These are phyloP conservation scores for Ormyrus labotus DNA, from an alignment of 2,888 invertebrate species.

Conservation along the genomic window DNA sequence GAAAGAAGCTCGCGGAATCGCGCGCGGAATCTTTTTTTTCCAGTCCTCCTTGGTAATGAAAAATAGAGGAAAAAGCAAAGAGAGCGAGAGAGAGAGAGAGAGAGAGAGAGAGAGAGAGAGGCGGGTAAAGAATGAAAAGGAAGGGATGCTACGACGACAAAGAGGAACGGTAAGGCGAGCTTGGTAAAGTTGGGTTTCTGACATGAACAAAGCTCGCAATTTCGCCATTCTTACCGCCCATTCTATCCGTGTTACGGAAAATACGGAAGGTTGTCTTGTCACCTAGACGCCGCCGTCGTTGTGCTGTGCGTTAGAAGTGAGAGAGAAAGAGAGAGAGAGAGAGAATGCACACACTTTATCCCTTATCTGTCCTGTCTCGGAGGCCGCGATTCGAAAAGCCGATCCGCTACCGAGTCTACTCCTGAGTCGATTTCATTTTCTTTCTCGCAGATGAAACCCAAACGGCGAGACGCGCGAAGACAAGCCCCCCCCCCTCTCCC, in stretches of 20 bases:
- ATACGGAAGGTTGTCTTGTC: slow-evolving; percentile 65
- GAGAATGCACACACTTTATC: slow-evolving; percentile 46
- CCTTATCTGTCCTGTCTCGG: slow-evolving; percentile 50
- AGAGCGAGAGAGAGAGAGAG: slow-evolving; percentile 47
- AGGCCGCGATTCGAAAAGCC: slow-evolving; percentile 56
- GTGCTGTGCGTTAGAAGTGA: slow-evolving; percentile 5
- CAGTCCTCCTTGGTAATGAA: slow-evolving; percentile 42
- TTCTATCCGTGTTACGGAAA: slow-evolving; percentile 64
- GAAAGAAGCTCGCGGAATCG: slow-evolving; percentile 14
- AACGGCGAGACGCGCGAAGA: background rate
- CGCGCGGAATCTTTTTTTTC: slow-evolving; percentile 20
- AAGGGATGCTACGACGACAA: slow-evolving; percentile 50
- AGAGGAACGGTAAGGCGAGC: slow-evolving; percentile 46
- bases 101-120: slow-evolving; percentile 51
- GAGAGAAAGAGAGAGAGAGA: background rate
- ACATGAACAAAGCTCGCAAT: slow-evolving; percentile 72
- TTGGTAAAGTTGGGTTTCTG: slow-evolving; percentile 62
- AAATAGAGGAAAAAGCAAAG: slow-evolving; percentile 49
- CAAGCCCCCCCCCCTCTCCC: no score
- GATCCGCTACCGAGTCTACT: slow-evolving; percentile 38
- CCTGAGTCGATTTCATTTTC: slow-evolving; percentile 26
- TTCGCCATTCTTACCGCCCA: slow-evolving; percentile 65
- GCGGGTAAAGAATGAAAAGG: slow-evolving; percentile 45
- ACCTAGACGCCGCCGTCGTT: slow-evolving; percentile 50
- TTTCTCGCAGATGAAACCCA: slow-evolving; percentile 1